Percentiles rank a stretch among this genome's conserved stretches.
phyloP scores from a whole-genome alignment of 2,888 invertebrate genomes.

The Falcaria lacertinaria region DNA sequence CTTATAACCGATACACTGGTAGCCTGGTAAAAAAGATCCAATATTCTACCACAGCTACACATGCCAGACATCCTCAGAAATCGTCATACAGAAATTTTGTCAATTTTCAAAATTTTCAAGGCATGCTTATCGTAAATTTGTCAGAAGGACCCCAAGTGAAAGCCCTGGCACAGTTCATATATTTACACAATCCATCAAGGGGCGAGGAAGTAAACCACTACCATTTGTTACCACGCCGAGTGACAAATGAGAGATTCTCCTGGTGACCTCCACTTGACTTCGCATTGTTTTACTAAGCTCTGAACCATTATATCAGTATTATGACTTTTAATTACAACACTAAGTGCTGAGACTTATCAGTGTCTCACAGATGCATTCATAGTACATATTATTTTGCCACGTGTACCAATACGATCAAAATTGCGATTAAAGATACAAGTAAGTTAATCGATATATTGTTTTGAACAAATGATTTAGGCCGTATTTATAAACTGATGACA shows the following conservation, averaged over 20 bases:
- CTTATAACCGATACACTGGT: too few relatives aligned
- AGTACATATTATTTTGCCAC: too few relatives aligned
- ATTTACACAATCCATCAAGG: slow-evolving; percentile 44
- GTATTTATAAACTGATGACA: too few relatives aligned
- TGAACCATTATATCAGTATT: too few relatives aligned
- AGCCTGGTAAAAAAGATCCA: too few relatives aligned
- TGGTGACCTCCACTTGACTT: neutral
- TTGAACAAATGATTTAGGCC: too few relatives aligned
- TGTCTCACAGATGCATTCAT: too few relatives aligned
- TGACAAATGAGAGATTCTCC: slow-evolving; percentile 28
- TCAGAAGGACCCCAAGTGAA: slow-evolving; percentile 8
- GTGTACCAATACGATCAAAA: too few relatives aligned
- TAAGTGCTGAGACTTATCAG: too few relatives aligned
- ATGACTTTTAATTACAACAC: too few relatives aligned
- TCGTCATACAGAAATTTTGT: neutral
- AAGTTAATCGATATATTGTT: too few relatives aligned
- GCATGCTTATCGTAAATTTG: neutral
- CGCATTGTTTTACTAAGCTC: neutral
- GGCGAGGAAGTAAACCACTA: slow-evolving; percentile 18
- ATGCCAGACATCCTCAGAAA: neutral
- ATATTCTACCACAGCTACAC: neutral
- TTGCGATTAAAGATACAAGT: too few relatives aligned
- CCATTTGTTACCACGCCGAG: slow-evolving; percentile 27
- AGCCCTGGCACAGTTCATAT: slow-evolving; percentile 33
- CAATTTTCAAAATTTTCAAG: neutral